A percentile compares a stretch with the other conserved stretches of the same genome.
These are phyloP conservation scores for Nebria salina DNA, from an alignment of 2,888 invertebrate species.

Conservation along the genomic window DNA sequence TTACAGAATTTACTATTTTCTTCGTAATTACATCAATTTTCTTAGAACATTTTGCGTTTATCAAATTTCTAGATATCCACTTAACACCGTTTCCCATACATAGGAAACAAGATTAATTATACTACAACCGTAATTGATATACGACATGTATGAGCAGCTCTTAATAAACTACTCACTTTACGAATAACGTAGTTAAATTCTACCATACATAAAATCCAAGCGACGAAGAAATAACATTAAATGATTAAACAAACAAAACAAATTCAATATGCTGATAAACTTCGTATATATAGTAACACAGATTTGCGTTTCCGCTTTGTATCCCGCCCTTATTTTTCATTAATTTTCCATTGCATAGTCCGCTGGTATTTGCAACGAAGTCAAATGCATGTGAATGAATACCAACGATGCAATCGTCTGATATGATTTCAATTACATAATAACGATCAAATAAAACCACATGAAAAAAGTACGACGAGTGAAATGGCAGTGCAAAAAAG, in stretches of 20 bases:
- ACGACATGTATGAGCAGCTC: background rate
- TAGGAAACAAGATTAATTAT: constrained; percentile 13
- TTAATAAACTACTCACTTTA: constrained; percentile 15
- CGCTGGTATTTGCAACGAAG: constrained; percentile 38
- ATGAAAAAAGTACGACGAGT: background rate
- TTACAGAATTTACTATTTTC: constrained; percentile 34
- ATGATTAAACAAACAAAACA: no score
- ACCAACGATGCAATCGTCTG: constrained; percentile 50
- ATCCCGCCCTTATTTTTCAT: background rate
- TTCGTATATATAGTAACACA: no score
- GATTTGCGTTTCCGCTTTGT: no score
- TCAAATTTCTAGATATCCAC: constrained; percentile 21
- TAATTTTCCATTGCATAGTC: background rate
- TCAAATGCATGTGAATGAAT: constrained; percentile 52
- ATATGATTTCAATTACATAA: constrained; percentile 47
- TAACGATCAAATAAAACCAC: constrained; percentile 14
- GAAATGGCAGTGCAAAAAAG: background rate
- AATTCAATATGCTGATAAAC: no score
- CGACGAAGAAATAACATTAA: no score
- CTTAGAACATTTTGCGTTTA: background rate
- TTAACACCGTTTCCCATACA: background rate
- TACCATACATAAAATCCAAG: constrained; percentile 34
- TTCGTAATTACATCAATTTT: constrained; percentile 37
- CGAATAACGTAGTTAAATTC: constrained; percentile 19
- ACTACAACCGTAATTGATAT: constrained; percentile 22